Base-by-base conservation (phyloP, 2,113 vertebrate species). In the Hiodon alosoides region DNA sequence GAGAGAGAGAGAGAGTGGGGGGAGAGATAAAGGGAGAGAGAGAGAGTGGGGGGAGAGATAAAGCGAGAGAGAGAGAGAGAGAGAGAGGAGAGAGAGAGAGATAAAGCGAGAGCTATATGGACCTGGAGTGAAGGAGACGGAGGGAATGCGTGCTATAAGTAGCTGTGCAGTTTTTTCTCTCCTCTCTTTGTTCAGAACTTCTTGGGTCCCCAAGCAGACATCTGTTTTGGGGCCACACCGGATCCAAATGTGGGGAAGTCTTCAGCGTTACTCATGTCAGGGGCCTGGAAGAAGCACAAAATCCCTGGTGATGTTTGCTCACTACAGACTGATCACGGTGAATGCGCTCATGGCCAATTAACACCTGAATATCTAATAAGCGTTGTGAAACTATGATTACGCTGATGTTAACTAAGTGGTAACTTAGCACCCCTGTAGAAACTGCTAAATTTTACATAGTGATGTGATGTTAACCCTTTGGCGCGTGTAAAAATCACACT, bases 251-350 rank as follows among this genome's bases (percentile, higher is more conserved):
- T 91, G 16, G 92, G 92, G 83, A 94, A 93, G 48, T 94, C 92
- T 81, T 93, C 92, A 0, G 92, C 89, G 0, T 91, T 94, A 88
- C 90, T 94, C 90, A 94, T 87, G 71, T 94, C 92, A 0, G 92
- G 92, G 71, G 92, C 91, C 92, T 93, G 82, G 10, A 81, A 70
- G 46, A 50, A 9, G 68, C 3, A 71, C 5, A 54, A 0, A 16
- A 14, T 17, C 50, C 52, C 10, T 6, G 10, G 6, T 69, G 31
- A 31, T 31, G 31, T 31, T 31, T 31, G 31, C 31, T 31, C 31
- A 31, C 31, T 31, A 31, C 31, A 31, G 31, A 31, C 31, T 31
- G 31, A 31, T 31, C 31, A 31, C 31, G 31, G 31, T 31, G 31
- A 31, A 31, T 2, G 31, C 31, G n/a, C n/a, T n/a, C n/a, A n/a